Conservation (phyloP, 2,888 invertebrate species). For the Campoletis raptor region DNA sequence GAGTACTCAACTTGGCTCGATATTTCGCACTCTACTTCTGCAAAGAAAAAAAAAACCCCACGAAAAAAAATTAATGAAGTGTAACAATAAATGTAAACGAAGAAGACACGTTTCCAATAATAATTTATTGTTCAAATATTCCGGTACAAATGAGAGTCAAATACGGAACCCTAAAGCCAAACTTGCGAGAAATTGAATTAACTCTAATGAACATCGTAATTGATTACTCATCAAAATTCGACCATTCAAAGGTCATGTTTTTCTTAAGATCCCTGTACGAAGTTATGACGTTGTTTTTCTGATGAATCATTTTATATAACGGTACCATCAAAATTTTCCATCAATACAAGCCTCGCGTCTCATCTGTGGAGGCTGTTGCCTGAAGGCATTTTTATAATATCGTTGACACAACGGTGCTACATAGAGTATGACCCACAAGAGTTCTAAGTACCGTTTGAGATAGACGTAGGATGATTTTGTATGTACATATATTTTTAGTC, state of each 20-base stretch:
- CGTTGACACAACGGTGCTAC: slow-evolving; percentile 46
- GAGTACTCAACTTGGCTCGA: slow-evolving; percentile 92
- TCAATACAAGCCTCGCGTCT: neutral
- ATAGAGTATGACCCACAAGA: slow-evolving; percentile 19
- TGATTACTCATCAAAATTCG: neutral
- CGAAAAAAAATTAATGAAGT: neutral
- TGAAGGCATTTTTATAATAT: slow-evolving; percentile 19
- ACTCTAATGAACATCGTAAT: neutral
- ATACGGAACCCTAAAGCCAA: neutral
- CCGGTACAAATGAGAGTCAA: neutral
- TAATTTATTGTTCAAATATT: neutral
- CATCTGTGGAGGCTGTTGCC: slow-evolving; percentile 11
- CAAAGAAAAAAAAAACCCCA: slow-evolving; percentile 75
- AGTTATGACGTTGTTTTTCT: neutral
- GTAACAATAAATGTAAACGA: neutral
- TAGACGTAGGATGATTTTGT: slow-evolving; percentile 37
- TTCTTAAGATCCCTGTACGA: neutral
- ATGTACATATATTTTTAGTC: slow-evolving; percentile 16
- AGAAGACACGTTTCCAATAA: neutral
- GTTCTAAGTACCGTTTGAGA: slow-evolving; percentile 59
- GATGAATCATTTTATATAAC: slow-evolving; percentile 1
- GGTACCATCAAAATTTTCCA: neutral
- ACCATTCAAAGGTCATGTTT: neutral
- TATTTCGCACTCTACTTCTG: slow-evolving; percentile 91
- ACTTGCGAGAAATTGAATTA: neutral